Evolutionary conservation across 2,888 invertebrate species (phyloP).

Genomic region (Leptarthrus brevirostris): DNA sequence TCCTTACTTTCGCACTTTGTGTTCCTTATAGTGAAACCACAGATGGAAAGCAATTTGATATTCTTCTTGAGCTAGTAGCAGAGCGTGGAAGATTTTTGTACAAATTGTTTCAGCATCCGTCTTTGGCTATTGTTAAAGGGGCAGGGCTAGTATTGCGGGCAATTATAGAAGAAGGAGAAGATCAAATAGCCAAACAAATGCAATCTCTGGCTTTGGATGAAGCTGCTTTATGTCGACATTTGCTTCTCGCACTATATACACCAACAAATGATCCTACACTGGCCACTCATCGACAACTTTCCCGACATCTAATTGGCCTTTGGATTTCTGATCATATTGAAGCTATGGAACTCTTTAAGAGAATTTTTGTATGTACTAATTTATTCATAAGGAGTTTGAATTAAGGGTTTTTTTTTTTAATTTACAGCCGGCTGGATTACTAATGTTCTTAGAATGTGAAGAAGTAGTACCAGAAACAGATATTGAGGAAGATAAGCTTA

Average conservation of each 20-base stretch:
- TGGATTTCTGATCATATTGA: slow-evolving; percentile 96
- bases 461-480: slow-evolving; percentile 77
- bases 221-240: slow-evolving; percentile 93
- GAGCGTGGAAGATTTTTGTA: slow-evolving; percentile 90
- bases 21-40: slow-evolving; percentile 99
- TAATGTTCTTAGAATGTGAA: slow-evolving; percentile 87
- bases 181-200: slow-evolving; percentile 92
- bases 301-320: slow-evolving; percentile 91
- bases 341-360: slow-evolving; percentile 84
- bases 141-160: slow-evolving; percentile 98
- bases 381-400: neutral
- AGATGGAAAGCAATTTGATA: slow-evolving; percentile 95
- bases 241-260: slow-evolving; percentile 90
- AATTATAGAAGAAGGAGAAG: slow-evolving; percentile 95
- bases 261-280: slow-evolving; percentile 82
- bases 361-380: slow-evolving; percentile 83
- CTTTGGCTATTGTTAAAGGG: slow-evolving; percentile 97
- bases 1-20: slow-evolving; percentile 96
- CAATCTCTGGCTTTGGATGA: slow-evolving; percentile 95
- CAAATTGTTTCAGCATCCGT: slow-evolving; percentile 87
- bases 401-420: slow-evolving; percentile 53
- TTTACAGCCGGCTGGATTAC: slow-evolving; percentile 87
- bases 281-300: slow-evolving; percentile 89
- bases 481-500: slow-evolving; percentile 76
- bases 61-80: slow-evolving; percentile 92